A percentile compares a stretch with the other conserved stretches of the same genome.
Evolutionary conservation across 2,797 vertebrate genomes (phyloP).

Genomic region (Schizopygopsis malacanthus): DNA sequence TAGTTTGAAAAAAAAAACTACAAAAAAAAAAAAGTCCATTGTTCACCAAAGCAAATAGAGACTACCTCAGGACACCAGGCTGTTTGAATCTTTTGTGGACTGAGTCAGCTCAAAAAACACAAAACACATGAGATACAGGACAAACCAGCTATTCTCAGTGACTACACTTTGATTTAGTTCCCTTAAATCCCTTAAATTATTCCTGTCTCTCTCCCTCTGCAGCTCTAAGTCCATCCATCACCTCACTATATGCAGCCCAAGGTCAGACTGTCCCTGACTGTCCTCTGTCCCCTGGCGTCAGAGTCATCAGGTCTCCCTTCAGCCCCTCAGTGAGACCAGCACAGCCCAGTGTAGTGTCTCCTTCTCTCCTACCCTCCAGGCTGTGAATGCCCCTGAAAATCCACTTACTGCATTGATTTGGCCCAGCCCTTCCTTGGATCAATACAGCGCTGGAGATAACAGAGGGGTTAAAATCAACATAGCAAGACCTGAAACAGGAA

Average conservation of each 20-base stretch:
- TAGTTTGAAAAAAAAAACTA: not conserved
- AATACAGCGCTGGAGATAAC: constrained; percentile 49
- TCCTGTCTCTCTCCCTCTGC: not conserved
- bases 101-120: not conserved
- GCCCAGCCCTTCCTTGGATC: constrained; percentile 43
- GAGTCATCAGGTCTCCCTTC: constrained; percentile 72
- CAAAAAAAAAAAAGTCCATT: not conserved
- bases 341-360: not conserved
- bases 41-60: not conserved
- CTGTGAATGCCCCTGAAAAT: constrained; percentile 46
- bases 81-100: not conserved
- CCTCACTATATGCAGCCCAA: constrained; percentile 35
- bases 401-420: constrained; percentile 58
- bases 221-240: constrained; percentile 32
- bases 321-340: constrained; percentile 68
- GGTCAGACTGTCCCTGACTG: constrained; percentile 40
- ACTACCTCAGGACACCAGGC: too few relatives aligned
- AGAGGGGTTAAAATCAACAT: constrained; percentile 40
- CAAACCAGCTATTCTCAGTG: constrained; percentile 24
- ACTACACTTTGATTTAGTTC: constrained; percentile 18
- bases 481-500: constrained; percentile 15
- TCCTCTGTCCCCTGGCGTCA: constrained; percentile 44
- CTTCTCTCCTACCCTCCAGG: constrained; percentile 6
- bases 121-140: not conserved
- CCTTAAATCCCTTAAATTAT: constrained; percentile 24